A percentile compares a stretch with the other conserved stretches of the same genome.
Evolutionary conservation across 1,140 invertebrate species (phyloP).

Genomic region (Uloborus diversus): DNA sequence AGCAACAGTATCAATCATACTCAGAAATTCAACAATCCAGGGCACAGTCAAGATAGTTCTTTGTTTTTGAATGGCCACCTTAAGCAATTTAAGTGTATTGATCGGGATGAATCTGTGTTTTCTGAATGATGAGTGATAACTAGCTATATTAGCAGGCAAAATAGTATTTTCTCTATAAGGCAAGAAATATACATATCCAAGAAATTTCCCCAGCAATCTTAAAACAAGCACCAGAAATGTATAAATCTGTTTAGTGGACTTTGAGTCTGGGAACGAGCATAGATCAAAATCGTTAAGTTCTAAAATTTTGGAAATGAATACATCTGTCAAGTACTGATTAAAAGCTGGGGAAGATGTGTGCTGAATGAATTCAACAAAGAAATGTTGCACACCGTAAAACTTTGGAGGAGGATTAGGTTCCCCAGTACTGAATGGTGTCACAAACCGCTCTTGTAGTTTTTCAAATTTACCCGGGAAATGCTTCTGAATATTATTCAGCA

Average conservation of each 20-base stretch:
- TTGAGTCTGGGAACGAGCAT: conserved; percentile 59
- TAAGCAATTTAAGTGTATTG: conserved; percentile 68
- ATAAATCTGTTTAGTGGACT: conserved; percentile 24
- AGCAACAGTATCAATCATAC: conserved; percentile 79
- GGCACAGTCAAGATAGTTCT: conserved; percentile 78
- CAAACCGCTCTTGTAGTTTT: conserved; percentile 76
- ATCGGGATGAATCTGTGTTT: conserved; percentile 64
- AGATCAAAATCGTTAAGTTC: conserved; percentile 72
- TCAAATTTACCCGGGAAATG: conserved; percentile 77
- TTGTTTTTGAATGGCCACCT: conserved; percentile 66
- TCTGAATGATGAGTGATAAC: conserved; percentile 67
- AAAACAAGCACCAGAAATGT: conserved; percentile 66
- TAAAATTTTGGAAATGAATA: conserved; percentile 74
- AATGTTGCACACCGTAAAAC: conserved; percentile 78
- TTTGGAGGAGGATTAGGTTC: conserved; percentile 66
- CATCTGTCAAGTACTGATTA: conserved; percentile 76
- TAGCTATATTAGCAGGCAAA: conserved; percentile 66
- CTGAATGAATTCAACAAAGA: conserved; percentile 81
- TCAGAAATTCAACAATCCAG: conserved; percentile 84
- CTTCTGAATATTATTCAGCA: conserved; percentile 68
- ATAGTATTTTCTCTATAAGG: conserved; percentile 67
- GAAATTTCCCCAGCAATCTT: conserved; percentile 76
- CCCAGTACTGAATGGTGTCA: conserved; percentile 72
- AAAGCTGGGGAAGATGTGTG: conserved; percentile 73
- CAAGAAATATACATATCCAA: conserved; percentile 75